Base-by-base conservation (phyloP, 2,888 invertebrate genomes). In the Ashinkailepas kermadecensis region DNA sequence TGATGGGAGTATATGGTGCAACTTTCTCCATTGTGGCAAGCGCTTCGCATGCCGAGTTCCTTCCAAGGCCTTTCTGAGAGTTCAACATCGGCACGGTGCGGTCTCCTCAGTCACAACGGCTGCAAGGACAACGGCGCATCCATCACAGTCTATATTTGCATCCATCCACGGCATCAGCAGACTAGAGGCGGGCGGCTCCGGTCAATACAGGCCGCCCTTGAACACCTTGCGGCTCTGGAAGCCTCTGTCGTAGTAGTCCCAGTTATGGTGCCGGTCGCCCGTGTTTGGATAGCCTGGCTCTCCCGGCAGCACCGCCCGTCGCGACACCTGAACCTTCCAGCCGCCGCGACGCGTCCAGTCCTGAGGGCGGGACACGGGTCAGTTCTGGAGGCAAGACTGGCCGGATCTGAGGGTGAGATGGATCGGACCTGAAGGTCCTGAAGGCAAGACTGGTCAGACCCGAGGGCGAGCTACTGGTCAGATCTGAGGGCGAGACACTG, bases 311-410 rank as follows among this genome's bases (percentile, higher is more conserved):
- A 91, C 89, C 82, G 89, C 89, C 11, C 86, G 86, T 83, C 92
- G 91, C 0, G 91, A 90, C 18, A 84, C 85, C 65, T 90, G 85
- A 0, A 93, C 89, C 88, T 91, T 90, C 92, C 93, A 93, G 79
- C 94, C 94, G 82, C 92, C 91, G 86, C 91, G 91, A 83, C 91
- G 90, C 0, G 92, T 92, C 95, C 95, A 95, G 87, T 93, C 92
- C 93, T 93, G 81, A 2, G 12, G 57, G 21, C 25, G n/a, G 74
- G 18, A 23, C 56, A 74, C 13, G 10, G 56, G 15, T 54, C 25
- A 70, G 18, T 25, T n/a, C 39, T 18, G 54, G 81, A 39, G 25
- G 62, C 23, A 15, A 13, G 62, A 18, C 62, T 39, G 39, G 39
- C 39, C 1, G 39, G 39, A 39, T 39, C 39, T 39, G 39, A 4